Evolutionary conservation across 2,888 invertebrate genomes (phyloP).

Genomic region (Morpho achilles): DNA sequence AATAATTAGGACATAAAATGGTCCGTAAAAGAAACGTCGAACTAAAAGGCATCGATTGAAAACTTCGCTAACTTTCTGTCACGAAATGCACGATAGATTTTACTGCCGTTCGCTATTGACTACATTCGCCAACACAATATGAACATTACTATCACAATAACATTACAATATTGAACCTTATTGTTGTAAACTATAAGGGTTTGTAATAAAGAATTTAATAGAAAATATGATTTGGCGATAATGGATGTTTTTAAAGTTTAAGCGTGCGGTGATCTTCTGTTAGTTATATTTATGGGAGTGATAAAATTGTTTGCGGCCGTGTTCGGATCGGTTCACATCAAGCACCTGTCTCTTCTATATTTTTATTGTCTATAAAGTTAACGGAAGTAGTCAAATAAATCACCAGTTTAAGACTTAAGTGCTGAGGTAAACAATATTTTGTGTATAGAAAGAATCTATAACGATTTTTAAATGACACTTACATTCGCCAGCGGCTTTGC

Average conservation of each 20-base stretch:
- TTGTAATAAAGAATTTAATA: background rate
- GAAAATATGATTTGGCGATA: slow-evolving; percentile 20
- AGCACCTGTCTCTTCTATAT: slow-evolving; percentile 59
- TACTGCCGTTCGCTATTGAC: slow-evolving; percentile 57
- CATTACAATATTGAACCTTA: slow-evolving; percentile 37
- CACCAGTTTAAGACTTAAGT: slow-evolving; percentile 17
- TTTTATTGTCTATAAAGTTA: slow-evolving; percentile 47
- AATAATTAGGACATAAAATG: slow-evolving; percentile 58
- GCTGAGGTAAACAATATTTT: slow-evolving; percentile 9
- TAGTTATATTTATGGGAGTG: slow-evolving; percentile 66
- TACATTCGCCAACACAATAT: slow-evolving; percentile 30
- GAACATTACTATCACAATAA: slow-evolving; percentile 5
- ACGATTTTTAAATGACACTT: too few species aligned
- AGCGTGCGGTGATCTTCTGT: slow-evolving; percentile 48
- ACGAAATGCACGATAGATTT: slow-evolving; percentile 74
- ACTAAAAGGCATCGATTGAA: slow-evolving; percentile 66
- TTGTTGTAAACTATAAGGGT: slow-evolving; percentile 25
- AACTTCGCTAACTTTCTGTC: slow-evolving; percentile 59
- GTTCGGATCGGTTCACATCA: slow-evolving; percentile 55
- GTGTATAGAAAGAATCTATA: background rate
- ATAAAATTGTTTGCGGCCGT: slow-evolving; percentile 74
- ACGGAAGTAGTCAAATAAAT: slow-evolving; percentile 35
- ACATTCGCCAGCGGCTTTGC: too few species aligned
- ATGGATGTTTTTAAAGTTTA: slow-evolving; percentile 49
- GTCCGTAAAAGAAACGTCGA: slow-evolving; percentile 42